Conservation (phyloP, 2,888 invertebrate genomes). For the Sturmia bella region DNA sequence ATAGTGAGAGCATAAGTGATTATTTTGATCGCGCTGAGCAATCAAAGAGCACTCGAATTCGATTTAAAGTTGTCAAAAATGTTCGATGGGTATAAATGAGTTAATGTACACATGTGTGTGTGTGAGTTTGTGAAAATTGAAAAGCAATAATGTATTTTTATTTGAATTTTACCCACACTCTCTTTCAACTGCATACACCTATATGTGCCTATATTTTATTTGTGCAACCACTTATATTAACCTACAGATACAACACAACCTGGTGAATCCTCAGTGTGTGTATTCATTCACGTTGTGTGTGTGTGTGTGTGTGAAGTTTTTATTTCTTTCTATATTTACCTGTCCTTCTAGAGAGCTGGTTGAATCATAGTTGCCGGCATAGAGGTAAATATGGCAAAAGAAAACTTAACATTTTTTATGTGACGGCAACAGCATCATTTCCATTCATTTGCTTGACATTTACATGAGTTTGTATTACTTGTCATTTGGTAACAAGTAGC, state of each 20-base stretch:
- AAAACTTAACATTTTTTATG: slow-evolving; percentile 20
- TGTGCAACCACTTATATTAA: slow-evolving; percentile 39
- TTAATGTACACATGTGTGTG: too few species aligned
- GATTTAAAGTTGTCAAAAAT: too few species aligned
- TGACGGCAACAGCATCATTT: slow-evolving; percentile 42
- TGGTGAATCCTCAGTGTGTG: not conserved
- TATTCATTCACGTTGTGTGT: slow-evolving; percentile 1
- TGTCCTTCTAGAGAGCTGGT: slow-evolving; percentile 12
- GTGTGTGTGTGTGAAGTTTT: not conserved
- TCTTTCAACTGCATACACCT: too few species aligned
- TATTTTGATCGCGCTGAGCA: too few species aligned
- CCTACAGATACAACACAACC: slow-evolving; percentile 1
- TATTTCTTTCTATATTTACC: slow-evolving; percentile 24
- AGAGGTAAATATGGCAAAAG: slow-evolving; percentile 21
- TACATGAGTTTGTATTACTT: slow-evolving; percentile 24
- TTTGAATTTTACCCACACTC: not conserved
- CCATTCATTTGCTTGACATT: slow-evolving; percentile 41
- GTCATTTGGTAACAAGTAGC: slow-evolving; percentile 31
- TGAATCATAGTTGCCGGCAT: slow-evolving; percentile 35
- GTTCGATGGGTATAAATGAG: too few species aligned
- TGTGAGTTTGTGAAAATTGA: not conserved
- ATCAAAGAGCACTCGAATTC: too few species aligned
- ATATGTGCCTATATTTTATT: slow-evolving; percentile 46
- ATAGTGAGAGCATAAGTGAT: too few species aligned
- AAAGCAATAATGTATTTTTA: slow-evolving; percentile 19